Evolutionary conservation across 2,113 vertebrate species (phyloP), one percentile per base, ranked within the genome.

Genomic region (Tachysurus fulvidraco): DNA sequence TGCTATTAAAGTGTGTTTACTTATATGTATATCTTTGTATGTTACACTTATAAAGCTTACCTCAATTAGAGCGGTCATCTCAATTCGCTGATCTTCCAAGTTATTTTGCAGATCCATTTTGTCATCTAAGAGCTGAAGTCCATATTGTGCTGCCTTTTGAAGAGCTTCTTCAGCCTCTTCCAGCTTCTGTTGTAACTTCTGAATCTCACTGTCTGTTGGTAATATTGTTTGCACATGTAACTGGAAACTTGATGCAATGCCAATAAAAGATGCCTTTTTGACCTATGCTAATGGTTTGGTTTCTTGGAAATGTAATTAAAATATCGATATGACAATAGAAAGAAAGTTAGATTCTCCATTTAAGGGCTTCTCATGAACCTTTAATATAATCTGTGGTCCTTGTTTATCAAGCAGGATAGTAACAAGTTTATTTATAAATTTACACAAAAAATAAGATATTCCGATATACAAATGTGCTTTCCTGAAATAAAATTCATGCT

Each of bases 131-230:
- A 99, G 94, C 64, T 96, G 93, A 88, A 99, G 91, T 5, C 98
- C 98, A 89, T 97, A 97, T 0, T 97, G 96, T 1, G 96, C 98
- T 25, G 98, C 97, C 90, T 96, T 96, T 2, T 95, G 94, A 55
- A 96, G 88, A 84, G 97, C 95, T 0, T 96, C 94, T 86, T 99
- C 96, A 1, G 90, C 93, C 89, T 97, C 96, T 91, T 92, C 96
- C 52, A 99, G 94, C 83, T 95, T 96, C 13, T 91, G 85, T 59
- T 88, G 95, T 80, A 99, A 95, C 59, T 76, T 90, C 85, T 94
- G 86, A 10, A 96, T 73, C 79, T 97, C 95, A 23, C 91, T 13
- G 19, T 96, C 95, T 88, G 64, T 62, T 73, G 25, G 67, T 64
- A 67, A 88, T 94, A 94, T 30, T 62, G 12, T n/a, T 52, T 54